Base-by-base conservation (phyloP, 2,888 invertebrate species). In the Stomorhina lunata region DNA sequence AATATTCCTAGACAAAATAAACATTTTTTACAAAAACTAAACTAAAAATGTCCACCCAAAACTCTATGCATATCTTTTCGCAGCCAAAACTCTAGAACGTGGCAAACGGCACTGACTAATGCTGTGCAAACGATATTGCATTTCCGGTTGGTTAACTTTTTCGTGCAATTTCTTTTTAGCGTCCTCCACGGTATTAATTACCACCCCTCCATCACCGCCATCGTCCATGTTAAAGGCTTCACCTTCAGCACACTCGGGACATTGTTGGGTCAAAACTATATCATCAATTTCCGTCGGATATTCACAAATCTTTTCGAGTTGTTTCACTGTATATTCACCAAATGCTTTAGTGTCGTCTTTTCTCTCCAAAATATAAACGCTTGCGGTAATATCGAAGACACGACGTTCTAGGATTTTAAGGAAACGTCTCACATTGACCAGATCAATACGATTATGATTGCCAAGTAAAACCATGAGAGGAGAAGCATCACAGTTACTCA, bases 371-470 rank as follows among this genome's bases (percentile, higher is more conserved):
- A 87, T 83, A 77, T 92, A 93, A 0, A 91, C 93, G 0, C 92
- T 91, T 86, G 93, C 92, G 2, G 93, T 92, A 6, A 93, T 90
- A 22, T 91, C 91, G 85, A 92, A 92, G 4, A 93, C 91, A 57
- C 93, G 93, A 0, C 89, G 82, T 86, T 93, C 93, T 4, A 93
- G 86, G 20, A 93, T 91, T 75, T 90, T 90, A 0, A 93, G 89
- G 86, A 93, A 93, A 73, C 92, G 92, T 20, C 89, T 85, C 2
- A 93, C 92, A 86, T 93, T 93, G 88, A 92, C 92, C 45, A 92
- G 91, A 89, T 94, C 91, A 86, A 95, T 89, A 86, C 93, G 91
- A 84, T 92, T 90, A 90, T 94, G 90, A 90, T 93, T 90, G n/a
- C 94, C 91, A 45, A 94, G 88, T 12, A 93, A 88, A 0, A 93